Base-by-base conservation (phyloP, 2,113 vertebrate species). In the Coptodon rendalli region DNA sequence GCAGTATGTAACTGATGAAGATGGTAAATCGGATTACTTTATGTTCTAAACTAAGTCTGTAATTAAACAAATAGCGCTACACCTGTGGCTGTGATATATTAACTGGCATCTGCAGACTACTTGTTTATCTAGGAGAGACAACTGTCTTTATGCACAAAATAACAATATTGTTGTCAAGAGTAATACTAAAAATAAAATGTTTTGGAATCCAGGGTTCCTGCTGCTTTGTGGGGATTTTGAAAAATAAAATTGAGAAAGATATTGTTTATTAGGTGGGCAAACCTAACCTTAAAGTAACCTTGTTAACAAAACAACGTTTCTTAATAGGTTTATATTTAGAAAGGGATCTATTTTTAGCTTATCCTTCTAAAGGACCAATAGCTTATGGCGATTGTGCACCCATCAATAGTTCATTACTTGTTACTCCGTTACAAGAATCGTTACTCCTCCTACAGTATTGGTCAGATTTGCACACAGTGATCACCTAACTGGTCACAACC, bases 271-370 rank as follows among this genome's bases (percentile, higher is more conserved):
- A 29, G 40, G 40, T 76, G 40, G 24, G 5, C 9, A 27, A 48
- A 48, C 24, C 24, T 76, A 29, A 66, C 31, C 61, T 66, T 66
- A 66, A 66, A 66, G 31, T 12, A 66, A 38, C 10, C 61, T 66
- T 66, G 61, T 66, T 66, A 36, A 36, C 31, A 66, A 66, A 66
- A 66, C 3, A 66, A 66, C 4, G 36, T 66, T 36, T n/a, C 6
- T 36, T 36, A 63, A n/a, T 63, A 36, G 17, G 17, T n/a, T 66
- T 66, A n/a, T 36, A 66, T 66, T 66, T 66, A 66, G 61, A 66
- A 38, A 66, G 19, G 6, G 6, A 73, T 76, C 43, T 17, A 5
- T 29, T 50, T 73, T 48, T 76, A 48, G 14, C 68, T 48, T 29
- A 29, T 19, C 4, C 24, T 29, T 29, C 43, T 19, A 45, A 48